Evolutionary conservation across 2,797 vertebrate genomes (phyloP), one percentile per base, ranked within the genome.

Genomic region (Trematomus bernacchii): DNA sequence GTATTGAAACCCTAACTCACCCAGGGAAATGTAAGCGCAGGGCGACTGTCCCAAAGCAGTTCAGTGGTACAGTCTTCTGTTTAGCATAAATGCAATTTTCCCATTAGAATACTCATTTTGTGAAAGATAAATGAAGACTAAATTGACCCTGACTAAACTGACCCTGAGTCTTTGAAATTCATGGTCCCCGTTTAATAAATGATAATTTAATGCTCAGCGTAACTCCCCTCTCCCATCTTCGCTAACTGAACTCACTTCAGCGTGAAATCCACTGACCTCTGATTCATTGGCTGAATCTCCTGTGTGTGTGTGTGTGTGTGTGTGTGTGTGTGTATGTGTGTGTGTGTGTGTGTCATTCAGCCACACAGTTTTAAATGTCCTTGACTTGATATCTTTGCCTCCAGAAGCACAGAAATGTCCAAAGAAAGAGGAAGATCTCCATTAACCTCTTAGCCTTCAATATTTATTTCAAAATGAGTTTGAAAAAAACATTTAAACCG

Each of bases 81-180:
- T 85, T 69, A 51, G 43, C 52, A 63, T 48, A 4, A 65, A 66
- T 44, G 68, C 46, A 19, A 40, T 72, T 51, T 61, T 10, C 40
- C 40, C 19, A 21, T 78, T 68, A 84, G 76, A 88, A 87, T 88
- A 89, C 88, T 86, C 54, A 86, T 87, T 76, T 76, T 74, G 48
- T 69, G 52, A 67, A 2, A 69, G 82, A 80, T 84, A 87, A 85
- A 86, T 82, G 63, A 79, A 66, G 67, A 76, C 54, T 67, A 81
- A 89, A 90, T 76, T 83, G 83, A 85, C 83, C 85, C 79, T 87
- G 88, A 90, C 83, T 87, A 86, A 88, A 86, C 19, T 83, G 79
- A 80, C 76, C 85, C 73, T 0, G 59, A 80, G 73, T 77, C 74
- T 90, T 79, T 84, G 76, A 82, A 79, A 87, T 69, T 73, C 80